Base-by-base conservation (phyloP, 2,888 invertebrate genomes). In the Chrysotoxum bicinctum region DNA sequence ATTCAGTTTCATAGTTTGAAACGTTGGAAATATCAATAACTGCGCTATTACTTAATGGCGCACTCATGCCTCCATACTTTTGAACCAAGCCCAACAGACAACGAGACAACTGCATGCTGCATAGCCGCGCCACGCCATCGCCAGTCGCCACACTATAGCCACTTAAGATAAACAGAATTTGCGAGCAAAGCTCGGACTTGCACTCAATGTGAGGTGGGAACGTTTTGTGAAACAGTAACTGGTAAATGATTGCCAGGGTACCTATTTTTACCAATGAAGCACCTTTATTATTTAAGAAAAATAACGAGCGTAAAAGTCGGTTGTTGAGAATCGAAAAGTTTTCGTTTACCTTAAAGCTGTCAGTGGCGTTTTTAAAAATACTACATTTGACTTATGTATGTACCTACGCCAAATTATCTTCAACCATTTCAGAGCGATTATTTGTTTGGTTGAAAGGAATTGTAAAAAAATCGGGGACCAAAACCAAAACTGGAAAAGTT, bases 1-100 rank as follows among this genome's bases (percentile, higher is more conserved):
- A 85, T 85, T 85, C 85, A 85, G 45, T 45, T 50, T 43, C 68
- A 50, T 66, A 79, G 66, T 43, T 80, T 72, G 73, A 69, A 8
- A 37, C 62, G 76, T 69, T 85, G 16, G 50, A 81, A 85, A 85
- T 85, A 85, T 77, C 76, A 85, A 81, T 85, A 85, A 74, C 76
- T 72, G 73, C 72, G 62, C 85, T 77, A 85, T 81, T 81, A 85
- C 85, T 77, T 85, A 85, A 85, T 81, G 73, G 77, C 43, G 62
- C 62, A 73, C 72, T 72, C 74, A 84, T 84, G 58, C 84, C 66
- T 52, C 43, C 23, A 50, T 35, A n/a, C n/a, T 23, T 37, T 23
- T 37, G 21, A 45, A 64, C 32, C 70, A 56, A 21, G 10, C 21
- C 54, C 45, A 14, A 30, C 7, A 30, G 66, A 35, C 32, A 66